Evolutionary conservation across 1,140 invertebrate species (phyloP).

Genomic region (Galleria mellonella): DNA sequence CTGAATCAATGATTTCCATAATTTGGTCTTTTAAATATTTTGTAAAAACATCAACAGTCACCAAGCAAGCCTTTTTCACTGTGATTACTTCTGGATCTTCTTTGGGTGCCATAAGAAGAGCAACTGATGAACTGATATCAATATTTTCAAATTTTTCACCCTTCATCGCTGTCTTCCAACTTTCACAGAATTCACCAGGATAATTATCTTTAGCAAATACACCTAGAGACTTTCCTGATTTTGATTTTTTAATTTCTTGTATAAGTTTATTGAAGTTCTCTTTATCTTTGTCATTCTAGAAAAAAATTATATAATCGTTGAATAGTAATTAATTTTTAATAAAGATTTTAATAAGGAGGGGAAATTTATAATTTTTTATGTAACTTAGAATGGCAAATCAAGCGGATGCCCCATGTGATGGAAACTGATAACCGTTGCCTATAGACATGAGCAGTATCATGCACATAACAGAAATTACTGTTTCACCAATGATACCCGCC

Average conservation of each 20-base stretch:
- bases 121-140: conserved; percentile 90
- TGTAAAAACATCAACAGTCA: conserved; percentile 95
- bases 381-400: too few species aligned
- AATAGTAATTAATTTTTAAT: too few species aligned
- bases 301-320: conserved; percentile 18
- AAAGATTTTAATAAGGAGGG: too few species aligned
- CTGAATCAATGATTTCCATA: conserved; percentile 98
- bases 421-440: too few species aligned
- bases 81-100: conserved; percentile 94
- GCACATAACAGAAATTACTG: too few species aligned
- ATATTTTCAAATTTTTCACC: conserved; percentile 88
- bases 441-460: too few species aligned
- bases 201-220: conserved; percentile 96
- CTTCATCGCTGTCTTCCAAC: conserved; percentile 88
- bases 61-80: conserved; percentile 95
- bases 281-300: conserved; percentile 95
- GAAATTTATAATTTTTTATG: too few species aligned
- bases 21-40: conserved; percentile 98
- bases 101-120: conserved; percentile 94
- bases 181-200: conserved; percentile 93
- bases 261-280: conserved; percentile 94
- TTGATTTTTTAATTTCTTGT: conserved; percentile 89
- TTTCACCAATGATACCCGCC: too few species aligned
- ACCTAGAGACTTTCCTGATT: conserved; percentile 93
- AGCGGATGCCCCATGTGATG: too few species aligned